Evolutionary conservation across 2,113 vertebrate genomes (phyloP).

Genomic region (Lepus timidus): DNA sequence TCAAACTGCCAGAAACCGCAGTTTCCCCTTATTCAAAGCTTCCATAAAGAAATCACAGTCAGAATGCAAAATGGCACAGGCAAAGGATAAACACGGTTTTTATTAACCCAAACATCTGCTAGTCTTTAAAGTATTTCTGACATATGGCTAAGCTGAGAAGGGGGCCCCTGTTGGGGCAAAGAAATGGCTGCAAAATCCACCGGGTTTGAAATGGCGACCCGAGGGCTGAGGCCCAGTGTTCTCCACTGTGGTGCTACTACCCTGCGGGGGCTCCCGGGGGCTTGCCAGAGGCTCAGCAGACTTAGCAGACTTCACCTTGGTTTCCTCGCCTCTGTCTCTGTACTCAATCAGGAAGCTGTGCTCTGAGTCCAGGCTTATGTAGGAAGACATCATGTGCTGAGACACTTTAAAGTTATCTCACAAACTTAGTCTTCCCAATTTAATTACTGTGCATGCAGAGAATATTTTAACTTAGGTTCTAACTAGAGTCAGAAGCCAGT

Average conservation of each 20-base stretch:
- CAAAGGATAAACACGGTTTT: conserved; percentile 53
- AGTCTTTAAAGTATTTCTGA: conserved; percentile 72
- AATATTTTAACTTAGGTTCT: conserved; percentile 61
- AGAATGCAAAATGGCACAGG: conserved; percentile 31
- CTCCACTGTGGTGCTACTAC: accelerated
- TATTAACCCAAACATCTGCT: conserved; percentile 65
- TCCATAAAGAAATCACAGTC: conserved; percentile 50
- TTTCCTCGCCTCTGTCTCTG: not conserved
- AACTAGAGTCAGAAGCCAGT: conserved; percentile 18
- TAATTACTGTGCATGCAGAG: conserved; percentile 2
- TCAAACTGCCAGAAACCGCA: conserved; percentile 10
- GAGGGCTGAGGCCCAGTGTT: not conserved
- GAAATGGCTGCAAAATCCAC: conserved; percentile 51
- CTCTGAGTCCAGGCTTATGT: not conserved
- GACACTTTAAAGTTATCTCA: not conserved
- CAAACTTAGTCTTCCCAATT: not conserved
- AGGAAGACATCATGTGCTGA: conserved; percentile 1
- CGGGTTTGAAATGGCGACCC: not conserved
- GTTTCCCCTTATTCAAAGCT: conserved; percentile 13
- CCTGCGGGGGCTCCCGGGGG: not conserved
- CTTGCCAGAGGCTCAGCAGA: not conserved
- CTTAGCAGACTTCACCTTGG: not conserved
- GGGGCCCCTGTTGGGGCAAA: conserved; percentile 45
- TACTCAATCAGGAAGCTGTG: not conserved
- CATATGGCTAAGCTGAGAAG: conserved; percentile 56